A percentile compares a stretch with the other conserved stretches of the same genome.
phyloP scores from a whole-genome alignment of 2,888 invertebrate species.

The Ormyrus nitidulus region DNA sequence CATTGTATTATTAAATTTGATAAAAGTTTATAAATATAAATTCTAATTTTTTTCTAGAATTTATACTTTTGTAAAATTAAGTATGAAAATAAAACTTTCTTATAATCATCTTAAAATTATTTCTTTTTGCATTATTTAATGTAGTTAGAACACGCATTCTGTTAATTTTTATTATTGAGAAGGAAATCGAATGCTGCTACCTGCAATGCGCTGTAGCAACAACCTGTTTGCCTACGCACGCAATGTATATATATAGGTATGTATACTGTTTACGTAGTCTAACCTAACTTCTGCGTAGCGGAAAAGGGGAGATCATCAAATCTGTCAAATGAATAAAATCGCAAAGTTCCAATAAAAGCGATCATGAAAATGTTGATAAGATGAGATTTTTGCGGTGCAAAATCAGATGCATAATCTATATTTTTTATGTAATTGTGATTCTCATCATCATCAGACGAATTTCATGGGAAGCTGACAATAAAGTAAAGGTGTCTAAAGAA shows the following conservation, averaged over 20 bases:
- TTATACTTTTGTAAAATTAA: too few relatives aligned
- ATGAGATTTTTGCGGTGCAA: conserved; percentile 61
- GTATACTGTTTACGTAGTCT: conserved; percentile 5
- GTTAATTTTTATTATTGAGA: too few relatives aligned
- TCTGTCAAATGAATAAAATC: conserved; percentile 12
- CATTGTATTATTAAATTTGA: too few relatives aligned
- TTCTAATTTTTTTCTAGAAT: too few relatives aligned
- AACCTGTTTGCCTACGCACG: conserved; percentile 41
- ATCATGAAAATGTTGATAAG: conserved; percentile 55
- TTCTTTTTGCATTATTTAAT: too few relatives aligned
- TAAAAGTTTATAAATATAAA: too few relatives aligned
- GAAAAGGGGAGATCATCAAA: conserved; percentile 12
- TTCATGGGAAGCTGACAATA: conserved; percentile 39
- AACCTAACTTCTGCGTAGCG: conserved; percentile 38
- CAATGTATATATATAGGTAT: neutral
- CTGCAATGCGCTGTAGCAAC: conserved; percentile 1
- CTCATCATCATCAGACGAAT: conserved; percentile 61
- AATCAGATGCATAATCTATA: conserved; percentile 59
- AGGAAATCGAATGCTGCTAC: too few relatives aligned
- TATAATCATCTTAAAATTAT: too few relatives aligned
- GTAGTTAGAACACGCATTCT: too few relatives aligned
- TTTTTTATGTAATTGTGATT: conserved; percentile 59
- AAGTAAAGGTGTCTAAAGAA: conserved; percentile 3
- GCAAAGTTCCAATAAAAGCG: conserved; percentile 25
- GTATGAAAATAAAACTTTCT: too few relatives aligned